Conservation (phyloP, 2,797 vertebrate species). For the Esox masquinongy region DNA sequence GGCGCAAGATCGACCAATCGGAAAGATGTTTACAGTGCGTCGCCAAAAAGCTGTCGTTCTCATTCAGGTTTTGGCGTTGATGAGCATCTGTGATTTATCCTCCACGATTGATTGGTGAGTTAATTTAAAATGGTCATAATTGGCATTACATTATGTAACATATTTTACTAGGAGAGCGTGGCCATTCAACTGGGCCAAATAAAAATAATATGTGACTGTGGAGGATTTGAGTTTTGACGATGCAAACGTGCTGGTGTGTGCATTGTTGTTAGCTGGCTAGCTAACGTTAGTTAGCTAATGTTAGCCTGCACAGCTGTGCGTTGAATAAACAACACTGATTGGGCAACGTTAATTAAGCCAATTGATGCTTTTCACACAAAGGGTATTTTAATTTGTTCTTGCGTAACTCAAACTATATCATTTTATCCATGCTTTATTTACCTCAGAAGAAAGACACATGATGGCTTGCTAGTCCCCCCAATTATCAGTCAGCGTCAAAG, state of each 20-base stretch:
- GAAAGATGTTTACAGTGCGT: constrained; percentile 35
- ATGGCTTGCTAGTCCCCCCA: background rate
- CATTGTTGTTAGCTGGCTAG: background rate
- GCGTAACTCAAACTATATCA: background rate
- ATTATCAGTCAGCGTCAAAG: background rate
- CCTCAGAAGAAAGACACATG: background rate
- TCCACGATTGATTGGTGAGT: constrained; percentile 46
- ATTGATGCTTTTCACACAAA: background rate
- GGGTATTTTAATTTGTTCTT: background rate
- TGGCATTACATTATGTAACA: background rate
- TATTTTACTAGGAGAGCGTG: background rate
- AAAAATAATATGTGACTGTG: background rate
- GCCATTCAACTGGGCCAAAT: background rate
- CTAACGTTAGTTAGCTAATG: background rate
- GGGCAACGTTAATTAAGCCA: background rate
- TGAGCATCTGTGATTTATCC: constrained; percentile 31
- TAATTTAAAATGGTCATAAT: constrained; percentile 9
- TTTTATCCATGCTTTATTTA: background rate
- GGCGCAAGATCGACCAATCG: constrained; percentile 60
- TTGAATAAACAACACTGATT: background rate
- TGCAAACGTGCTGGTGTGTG: background rate
- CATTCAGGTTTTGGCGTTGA: constrained; percentile 42
- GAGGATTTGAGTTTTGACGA: background rate
- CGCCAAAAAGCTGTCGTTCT: constrained; percentile 13
- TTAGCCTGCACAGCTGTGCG: background rate